Base-by-base conservation (phyloP, 35 echinoderm and acorn worm species). In the Lytechinus variegatus region DNA sequence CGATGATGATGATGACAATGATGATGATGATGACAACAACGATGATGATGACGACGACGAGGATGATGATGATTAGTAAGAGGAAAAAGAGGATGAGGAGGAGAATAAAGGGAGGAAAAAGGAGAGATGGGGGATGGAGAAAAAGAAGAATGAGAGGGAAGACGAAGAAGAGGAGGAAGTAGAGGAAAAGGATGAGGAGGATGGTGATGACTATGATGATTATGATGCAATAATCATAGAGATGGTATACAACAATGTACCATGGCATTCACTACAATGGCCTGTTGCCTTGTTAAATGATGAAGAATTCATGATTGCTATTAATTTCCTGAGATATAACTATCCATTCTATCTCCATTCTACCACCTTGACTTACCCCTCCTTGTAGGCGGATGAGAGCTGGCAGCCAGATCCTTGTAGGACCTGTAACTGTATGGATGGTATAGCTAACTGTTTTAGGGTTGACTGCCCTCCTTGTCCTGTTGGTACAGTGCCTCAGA, bases 381-480 rank as follows among this genome's bases (percentile, higher is more conserved):
- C 24, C 66, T 5, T 5, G 0, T n/a, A 99, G 98, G 96, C 97
- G 88, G 97, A 94, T n/a, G 96, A 99, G 27, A 91, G 90, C 1
- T 99, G 98, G 97, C 89, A 96, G 27, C 94, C 96, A 0, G 97
- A 99, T 56, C 27, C 89, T 6, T 99, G 98, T 55, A 92, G 95
- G 27, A 96, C 97, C 9, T 99, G 98, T 96, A 93, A 57, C 52
- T 99, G 98, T 94, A 27, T 95, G 16, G 19, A 56, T n/a, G 98
- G 98, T 51, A 88, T 91, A 56, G 96, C 95, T n/a, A 86, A 95
- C 95, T 99, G 98, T 86, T 99, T 95, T 92, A 95, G 95, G 52
- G 91, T 96, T n/a, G 95, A 97, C 56, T 99, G 98, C 95, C 96
- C 97, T 0, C 98, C 98, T 16, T 99, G 98, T 95, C 91, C 96